phyloP scores from a whole-genome alignment of 1,140 invertebrate species.

The Drosophila varians region DNA sequence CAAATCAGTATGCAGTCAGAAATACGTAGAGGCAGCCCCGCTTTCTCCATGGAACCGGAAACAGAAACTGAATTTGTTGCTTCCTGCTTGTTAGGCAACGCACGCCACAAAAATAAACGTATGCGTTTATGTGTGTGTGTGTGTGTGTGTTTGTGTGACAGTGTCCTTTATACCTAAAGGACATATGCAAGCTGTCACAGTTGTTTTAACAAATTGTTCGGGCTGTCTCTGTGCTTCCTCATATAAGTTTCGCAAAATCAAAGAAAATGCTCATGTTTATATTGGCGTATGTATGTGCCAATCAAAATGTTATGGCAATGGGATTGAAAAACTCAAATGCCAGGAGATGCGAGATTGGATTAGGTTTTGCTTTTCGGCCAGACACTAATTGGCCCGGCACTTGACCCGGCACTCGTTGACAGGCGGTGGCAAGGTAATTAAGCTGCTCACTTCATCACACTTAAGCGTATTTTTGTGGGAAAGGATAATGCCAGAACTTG shows the following conservation, averaged over 20 bases:
- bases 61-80: slow-evolving; percentile 82
- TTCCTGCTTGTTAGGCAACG: slow-evolving; percentile 81
- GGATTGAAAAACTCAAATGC: slow-evolving; percentile 16
- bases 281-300: slow-evolving; percentile 21
- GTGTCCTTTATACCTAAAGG: slow-evolving; percentile 46
- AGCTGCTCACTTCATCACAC: slow-evolving; percentile 64
- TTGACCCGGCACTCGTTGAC: slow-evolving; percentile 52
- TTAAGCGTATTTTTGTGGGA: slow-evolving; percentile 52
- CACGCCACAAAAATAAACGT: slow-evolving; percentile 68
- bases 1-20: slow-evolving; percentile 83
- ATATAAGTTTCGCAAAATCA: slow-evolving; percentile 28
- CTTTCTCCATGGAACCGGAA: slow-evolving; percentile 49
- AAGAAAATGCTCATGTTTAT: slow-evolving; percentile 23
- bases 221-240: slow-evolving; percentile 9
- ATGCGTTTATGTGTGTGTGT: slow-evolving; percentile 19
- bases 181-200: slow-evolving; percentile 83
- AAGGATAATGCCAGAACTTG: slow-evolving; percentile 43
- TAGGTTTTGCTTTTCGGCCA: slow-evolving; percentile 9
- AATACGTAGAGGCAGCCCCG: slow-evolving; percentile 35
- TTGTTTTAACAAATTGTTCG: slow-evolving; percentile 83
- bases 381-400: not conserved
- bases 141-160: not conserved
- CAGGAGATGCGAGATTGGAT: slow-evolving; percentile 25
- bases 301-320: slow-evolving; percentile 49
- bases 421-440: slow-evolving; percentile 71